Conservation (phyloP, 1,140 invertebrate genomes). For the Drosophila varians region DNA sequence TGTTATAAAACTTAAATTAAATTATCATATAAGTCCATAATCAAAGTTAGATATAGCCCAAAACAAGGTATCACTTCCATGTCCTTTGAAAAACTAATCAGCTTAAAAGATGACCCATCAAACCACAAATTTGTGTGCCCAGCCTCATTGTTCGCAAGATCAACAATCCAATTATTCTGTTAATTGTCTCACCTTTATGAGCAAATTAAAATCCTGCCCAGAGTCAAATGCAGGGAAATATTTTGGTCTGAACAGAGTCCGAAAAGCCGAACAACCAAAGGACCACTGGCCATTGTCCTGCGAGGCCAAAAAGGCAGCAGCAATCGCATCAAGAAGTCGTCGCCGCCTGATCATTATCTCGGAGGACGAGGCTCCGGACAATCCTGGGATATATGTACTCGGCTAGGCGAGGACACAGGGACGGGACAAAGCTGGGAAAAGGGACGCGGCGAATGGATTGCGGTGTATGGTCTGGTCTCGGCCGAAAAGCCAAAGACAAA, state of each 20-base stretch:
- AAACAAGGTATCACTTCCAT: background rate
- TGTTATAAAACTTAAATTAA: too few relatives aligned
- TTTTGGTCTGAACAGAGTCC: too few relatives aligned
- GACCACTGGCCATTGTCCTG: slow-evolving; percentile 53
- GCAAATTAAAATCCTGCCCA: slow-evolving; percentile 75
- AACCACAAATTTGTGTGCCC: slow-evolving; percentile 28
- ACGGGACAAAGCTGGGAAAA: slow-evolving; percentile 22
- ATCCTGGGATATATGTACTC: slow-evolving; percentile 33
- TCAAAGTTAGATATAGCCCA: slow-evolving; percentile 15
- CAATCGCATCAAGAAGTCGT: slow-evolving; percentile 80
- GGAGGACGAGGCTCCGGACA: slow-evolving; percentile 33
- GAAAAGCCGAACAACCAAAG: slow-evolving; percentile 2
- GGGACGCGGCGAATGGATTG: slow-evolving; percentile 27
- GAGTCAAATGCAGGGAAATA: slow-evolving; percentile 69
- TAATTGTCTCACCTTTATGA: slow-evolving; percentile 82
- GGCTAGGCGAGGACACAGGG: background rate
- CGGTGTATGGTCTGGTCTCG: slow-evolving; percentile 37
- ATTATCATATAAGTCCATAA: too few relatives aligned
- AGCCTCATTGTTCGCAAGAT: slow-evolving; percentile 54
- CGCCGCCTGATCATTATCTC: slow-evolving; percentile 72
- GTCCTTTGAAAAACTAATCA: slow-evolving; percentile 34
- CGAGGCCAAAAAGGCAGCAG: slow-evolving; percentile 41
- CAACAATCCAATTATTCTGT: slow-evolving; percentile 80
- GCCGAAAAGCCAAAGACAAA: slow-evolving; percentile 71
- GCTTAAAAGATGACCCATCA: slow-evolving; percentile 33